phyloP scores from a whole-genome alignment of 2,888 invertebrate genomes.

The Pammene aurita region DNA sequence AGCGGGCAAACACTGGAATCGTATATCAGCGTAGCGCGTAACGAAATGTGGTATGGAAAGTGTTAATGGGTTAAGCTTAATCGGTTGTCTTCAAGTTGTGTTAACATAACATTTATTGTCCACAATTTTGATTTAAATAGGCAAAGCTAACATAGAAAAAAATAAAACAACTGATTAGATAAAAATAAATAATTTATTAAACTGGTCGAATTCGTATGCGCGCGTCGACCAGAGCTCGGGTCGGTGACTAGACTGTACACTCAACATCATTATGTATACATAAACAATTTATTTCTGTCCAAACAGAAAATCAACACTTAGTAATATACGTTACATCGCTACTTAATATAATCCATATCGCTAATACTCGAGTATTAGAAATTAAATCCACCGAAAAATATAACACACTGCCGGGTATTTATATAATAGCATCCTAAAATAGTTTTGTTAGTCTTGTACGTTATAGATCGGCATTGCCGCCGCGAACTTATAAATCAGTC shows the following conservation, averaged over 20 bases:
- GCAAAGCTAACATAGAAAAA: too few relatives aligned
- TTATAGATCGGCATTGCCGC: constrained; percentile 59
- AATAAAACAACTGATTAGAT: constrained; percentile 64
- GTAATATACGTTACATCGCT: constrained; percentile 76
- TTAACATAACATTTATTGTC: too few relatives aligned
- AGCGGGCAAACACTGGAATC: too few relatives aligned
- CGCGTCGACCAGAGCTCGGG: constrained; percentile 76
- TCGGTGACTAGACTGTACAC: constrained; percentile 82
- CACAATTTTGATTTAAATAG: too few relatives aligned
- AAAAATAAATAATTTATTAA: constrained; percentile 82
- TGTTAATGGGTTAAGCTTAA: too few relatives aligned
- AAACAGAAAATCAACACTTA: constrained; percentile 82
- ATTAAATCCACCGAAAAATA: constrained; percentile 80
- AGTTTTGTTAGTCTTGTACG: constrained; percentile 78
- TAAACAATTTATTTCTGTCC: constrained; percentile 78
- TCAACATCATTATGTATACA: constrained; percentile 75
- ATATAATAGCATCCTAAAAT: constrained; percentile 68
- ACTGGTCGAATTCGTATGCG: constrained; percentile 71
- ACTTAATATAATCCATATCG: constrained; percentile 79
- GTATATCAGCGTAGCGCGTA: too few relatives aligned
- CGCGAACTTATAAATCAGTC: constrained; percentile 55
- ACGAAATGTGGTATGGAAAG: too few relatives aligned
- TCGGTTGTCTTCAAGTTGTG: too few relatives aligned
- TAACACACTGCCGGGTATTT: constrained; percentile 73
- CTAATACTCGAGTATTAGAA: constrained; percentile 84